phyloP scores from a whole-genome alignment of 2,888 invertebrate species.

The Eristalis pertinax region DNA sequence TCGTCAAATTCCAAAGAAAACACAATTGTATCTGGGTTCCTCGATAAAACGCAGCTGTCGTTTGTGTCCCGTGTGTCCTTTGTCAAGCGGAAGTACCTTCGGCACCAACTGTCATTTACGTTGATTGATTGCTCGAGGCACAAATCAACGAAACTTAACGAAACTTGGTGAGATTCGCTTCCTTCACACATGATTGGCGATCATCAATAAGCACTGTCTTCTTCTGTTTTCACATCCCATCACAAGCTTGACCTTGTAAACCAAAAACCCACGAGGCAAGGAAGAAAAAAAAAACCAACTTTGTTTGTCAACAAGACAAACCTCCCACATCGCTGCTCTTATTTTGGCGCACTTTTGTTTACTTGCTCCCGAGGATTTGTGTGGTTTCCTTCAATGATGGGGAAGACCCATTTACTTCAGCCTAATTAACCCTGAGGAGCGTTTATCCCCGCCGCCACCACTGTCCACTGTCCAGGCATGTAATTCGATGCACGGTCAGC shows the following conservation, averaged over 20 bases:
- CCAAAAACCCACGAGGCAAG: conserved; percentile 1
- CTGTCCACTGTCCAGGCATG: conserved; percentile 33
- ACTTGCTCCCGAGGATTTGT: conserved; percentile 26
- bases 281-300: not conserved
- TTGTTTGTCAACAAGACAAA: conserved; percentile 48
- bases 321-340: conserved; percentile 57
- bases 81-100: too few species aligned
- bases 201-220: too few species aligned
- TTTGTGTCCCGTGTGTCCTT: too few species aligned
- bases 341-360: conserved; percentile 61
- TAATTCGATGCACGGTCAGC: conserved; percentile 64
- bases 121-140: too few species aligned
- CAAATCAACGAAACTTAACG: too few species aligned
- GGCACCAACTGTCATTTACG: too few species aligned
- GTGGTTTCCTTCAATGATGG: conserved; percentile 35
- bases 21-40: too few species aligned
- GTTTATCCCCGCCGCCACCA: not conserved
- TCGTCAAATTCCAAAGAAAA: too few species aligned
- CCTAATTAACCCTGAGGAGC: conserved; percentile 59
- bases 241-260: not conserved
- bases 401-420: conserved; percentile 61
- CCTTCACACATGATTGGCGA: too few species aligned
- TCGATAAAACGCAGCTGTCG: too few species aligned
- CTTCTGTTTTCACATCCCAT: too few species aligned
- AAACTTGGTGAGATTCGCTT: too few species aligned